Conservation (phyloP, 2,113 vertebrate species). For the Menura novaehollandiae region DNA sequence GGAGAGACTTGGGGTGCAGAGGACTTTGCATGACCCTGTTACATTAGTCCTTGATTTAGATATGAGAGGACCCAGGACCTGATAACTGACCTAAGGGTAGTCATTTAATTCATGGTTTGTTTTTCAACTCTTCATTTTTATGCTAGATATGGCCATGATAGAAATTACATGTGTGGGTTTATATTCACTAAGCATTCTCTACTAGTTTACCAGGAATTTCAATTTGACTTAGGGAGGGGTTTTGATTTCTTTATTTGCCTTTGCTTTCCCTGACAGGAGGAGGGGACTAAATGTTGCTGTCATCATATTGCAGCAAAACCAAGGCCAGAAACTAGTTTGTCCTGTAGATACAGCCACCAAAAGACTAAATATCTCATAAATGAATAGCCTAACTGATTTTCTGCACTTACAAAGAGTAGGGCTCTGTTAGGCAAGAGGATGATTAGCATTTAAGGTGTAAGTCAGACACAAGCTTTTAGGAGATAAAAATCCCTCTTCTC, state of each 20-base stretch:
- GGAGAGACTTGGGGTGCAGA: neutral
- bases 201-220: neutral
- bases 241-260: neutral
- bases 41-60: neutral
- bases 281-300: neutral
- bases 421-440: neutral
- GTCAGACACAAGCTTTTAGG: neutral
- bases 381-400: neutral
- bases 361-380: neutral
- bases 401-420: neutral
- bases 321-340: neutral
- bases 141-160: neutral
- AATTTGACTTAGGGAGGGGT: neutral
- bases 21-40: rapidly evolving
- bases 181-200: neutral
- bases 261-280: neutral
- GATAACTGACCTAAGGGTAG: neutral
- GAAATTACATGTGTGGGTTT: neutral
- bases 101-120: neutral
- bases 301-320: neutral
- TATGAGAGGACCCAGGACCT: neutral
- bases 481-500: neutral
- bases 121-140: neutral
- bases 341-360: neutral
- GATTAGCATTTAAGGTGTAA: neutral